phyloP scores from a whole-genome alignment of 2,113 vertebrate genomes.

The Picathartes gymnocephalus region DNA sequence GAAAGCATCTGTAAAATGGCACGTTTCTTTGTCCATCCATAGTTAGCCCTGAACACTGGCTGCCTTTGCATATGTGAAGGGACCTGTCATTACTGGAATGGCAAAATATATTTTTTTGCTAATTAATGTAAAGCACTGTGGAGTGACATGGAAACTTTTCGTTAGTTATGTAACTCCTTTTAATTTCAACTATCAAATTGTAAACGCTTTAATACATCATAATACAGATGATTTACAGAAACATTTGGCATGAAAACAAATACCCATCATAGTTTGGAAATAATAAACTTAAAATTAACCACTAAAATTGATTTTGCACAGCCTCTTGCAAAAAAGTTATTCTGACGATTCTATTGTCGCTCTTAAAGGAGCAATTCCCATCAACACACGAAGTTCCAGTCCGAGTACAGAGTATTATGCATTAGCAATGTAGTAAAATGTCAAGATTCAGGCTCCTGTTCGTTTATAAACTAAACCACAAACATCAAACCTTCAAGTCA shows the following conservation, averaged over 20 bases:
- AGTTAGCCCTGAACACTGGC: neutral
- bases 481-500: neutral
- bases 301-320: neutral
- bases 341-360: neutral
- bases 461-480: conserved; percentile 32
- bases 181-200: neutral
- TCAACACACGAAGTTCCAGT: neutral
- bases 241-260: neutral
- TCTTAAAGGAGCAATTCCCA: neutral
- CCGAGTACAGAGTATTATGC: neutral
- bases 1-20: neutral
- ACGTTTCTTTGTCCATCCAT: neutral
- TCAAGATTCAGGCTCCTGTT: neutral
- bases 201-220: neutral
- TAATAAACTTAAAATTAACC: neutral
- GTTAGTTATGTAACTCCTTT: neutral
- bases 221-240: neutral
- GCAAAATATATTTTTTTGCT: neutral
- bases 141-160: neutral
- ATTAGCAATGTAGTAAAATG: neutral
- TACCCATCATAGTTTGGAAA: neutral
- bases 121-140: neutral
- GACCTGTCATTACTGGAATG: neutral
- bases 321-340: neutral
- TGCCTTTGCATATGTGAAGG: neutral